Base-by-base conservation (phyloP, 2,888 invertebrate species). In the Pimpla rufipes region DNA sequence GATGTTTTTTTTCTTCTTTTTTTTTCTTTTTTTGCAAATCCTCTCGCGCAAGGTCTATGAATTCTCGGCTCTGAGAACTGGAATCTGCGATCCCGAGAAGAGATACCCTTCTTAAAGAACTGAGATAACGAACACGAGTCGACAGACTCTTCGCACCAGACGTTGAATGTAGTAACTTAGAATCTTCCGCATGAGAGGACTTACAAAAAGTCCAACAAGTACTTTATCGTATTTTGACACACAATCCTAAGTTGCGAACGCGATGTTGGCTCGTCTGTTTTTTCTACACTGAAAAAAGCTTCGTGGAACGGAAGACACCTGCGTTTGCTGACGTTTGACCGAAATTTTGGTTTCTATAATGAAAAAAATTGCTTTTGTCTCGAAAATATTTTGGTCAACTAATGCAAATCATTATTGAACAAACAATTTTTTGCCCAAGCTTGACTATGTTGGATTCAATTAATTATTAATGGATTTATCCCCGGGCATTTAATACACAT, bases 21-120 rank as follows among this genome's bases (percentile, higher is more conserved):
- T 8, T 59, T n/a, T 35, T 59, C 37, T 7, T 7, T n/a, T n/a
- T 21, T 8, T 59, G 59, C 35, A 7, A 59, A 59, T 59, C n/a
- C 35, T 57, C 16, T 16, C 7, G 13, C 7, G 37, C 35, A 35
- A 37, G 10, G 16, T 29, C 37, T 37, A 59, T 37, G 59, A 59
- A 59, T 59, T 59, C 57, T 59, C 35, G 35, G 16, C 37, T 59
- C 59, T 3, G 16, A 59, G 59, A 59, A 59, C 16, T 37, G 35
- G 7, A 59, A 59, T 35, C 6, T 59, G 16, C 3, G n/a, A 16
- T 59, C 13, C 16, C n/a, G 16, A 59, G n/a, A 16, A 59, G 16
- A 37, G 1, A 35, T 16, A 37, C 16, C 59, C n/a, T 37, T 37
- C n/a, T 7, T 37, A 7, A n/a, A 57, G 7, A 57, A 59, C n/a